These are phyloP conservation scores for Streptopelia turtur DNA, from an alignment of 2,797 vertebrate species.

Conservation along the genomic window DNA sequence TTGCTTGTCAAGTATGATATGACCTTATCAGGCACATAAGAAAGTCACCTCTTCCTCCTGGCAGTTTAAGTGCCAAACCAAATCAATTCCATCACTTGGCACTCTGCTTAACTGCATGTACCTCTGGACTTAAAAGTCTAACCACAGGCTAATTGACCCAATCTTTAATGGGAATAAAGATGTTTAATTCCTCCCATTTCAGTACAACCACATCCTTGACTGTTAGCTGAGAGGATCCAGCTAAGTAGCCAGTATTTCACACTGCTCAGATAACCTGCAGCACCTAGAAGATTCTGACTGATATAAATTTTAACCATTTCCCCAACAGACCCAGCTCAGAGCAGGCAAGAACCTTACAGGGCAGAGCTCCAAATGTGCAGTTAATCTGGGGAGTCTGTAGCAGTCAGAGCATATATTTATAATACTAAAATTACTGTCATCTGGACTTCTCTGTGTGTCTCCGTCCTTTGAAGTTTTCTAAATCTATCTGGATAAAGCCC, in stretches of 20 bases:
- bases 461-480: background rate
- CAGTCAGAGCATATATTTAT: background rate
- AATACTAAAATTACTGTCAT: background rate
- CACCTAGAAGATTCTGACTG: background rate
- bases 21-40: background rate
- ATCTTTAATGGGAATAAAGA: background rate
- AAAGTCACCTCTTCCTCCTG: slow-evolving; percentile 21
- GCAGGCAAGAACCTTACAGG: background rate
- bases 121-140: background rate
- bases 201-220: background rate
- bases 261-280: background rate
- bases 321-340: background rate
- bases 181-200: background rate
- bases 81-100: background rate
- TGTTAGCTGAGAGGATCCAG: background rate
- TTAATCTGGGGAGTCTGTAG: background rate
- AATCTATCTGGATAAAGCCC: background rate
- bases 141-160: background rate
- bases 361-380: rapidly evolving
- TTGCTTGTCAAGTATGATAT: slow-evolving; percentile 21
- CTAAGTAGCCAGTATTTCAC: background rate
- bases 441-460: background rate
- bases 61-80: background rate
- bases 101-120: background rate
- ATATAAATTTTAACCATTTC: background rate